Conservation (phyloP, 2,113 vertebrate species). For the Eolophus roseicapilla region DNA sequence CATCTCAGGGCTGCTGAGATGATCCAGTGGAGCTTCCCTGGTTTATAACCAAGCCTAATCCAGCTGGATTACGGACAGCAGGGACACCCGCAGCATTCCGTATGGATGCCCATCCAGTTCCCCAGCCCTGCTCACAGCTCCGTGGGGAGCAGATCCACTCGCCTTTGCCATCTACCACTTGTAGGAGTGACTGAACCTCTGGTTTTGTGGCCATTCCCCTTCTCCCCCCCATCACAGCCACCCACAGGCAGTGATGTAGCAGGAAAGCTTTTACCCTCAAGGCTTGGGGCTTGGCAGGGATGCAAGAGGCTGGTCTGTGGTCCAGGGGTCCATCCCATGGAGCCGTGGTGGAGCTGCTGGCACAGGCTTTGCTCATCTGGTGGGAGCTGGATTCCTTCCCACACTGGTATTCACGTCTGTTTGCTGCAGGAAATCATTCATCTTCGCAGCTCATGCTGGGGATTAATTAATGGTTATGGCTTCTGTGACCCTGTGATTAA, state of each 20-base stretch:
- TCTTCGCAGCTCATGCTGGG: slow-evolving; percentile 7
- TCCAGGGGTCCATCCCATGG: fast-evolving
- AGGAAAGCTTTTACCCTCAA: background rate
- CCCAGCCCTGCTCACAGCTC: background rate
- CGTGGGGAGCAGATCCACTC: fast-evolving
- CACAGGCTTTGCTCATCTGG: fast-evolving
- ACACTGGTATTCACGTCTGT: background rate
- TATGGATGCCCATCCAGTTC: fast-evolving
- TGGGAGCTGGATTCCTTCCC: background rate
- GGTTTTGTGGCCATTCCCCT: background rate
- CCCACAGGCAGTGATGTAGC: background rate
- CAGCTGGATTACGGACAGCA: background rate
- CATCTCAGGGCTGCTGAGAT: background rate
- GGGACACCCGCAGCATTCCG: fast-evolving
- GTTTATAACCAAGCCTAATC: background rate
- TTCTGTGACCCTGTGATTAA: slow-evolving; percentile 72
- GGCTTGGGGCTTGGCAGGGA: background rate
- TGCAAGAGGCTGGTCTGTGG: background rate
- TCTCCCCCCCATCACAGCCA: fast-evolving
- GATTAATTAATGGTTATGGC: slow-evolving; percentile 71
- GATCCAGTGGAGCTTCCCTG: background rate
- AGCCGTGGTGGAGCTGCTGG: background rate
- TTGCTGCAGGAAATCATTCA: slow-evolving; percentile 13
- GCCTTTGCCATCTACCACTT: background rate
- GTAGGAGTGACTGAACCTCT: background rate